These are phyloP conservation scores for Erannis defoliaria DNA, from an alignment of 2,888 invertebrate species.

Conservation along the genomic window DNA sequence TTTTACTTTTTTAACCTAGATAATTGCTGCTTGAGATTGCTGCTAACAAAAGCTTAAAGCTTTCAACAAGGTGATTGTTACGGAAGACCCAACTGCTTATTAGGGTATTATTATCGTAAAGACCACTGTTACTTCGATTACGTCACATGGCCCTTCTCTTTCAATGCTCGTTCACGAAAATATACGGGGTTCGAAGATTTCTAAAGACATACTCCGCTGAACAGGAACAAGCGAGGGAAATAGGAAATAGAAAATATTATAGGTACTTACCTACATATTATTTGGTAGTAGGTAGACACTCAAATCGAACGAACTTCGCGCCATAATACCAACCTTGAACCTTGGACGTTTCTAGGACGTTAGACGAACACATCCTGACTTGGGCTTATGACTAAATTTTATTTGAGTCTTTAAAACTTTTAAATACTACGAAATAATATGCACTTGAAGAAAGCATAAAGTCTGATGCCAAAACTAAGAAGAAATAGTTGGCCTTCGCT, in stretches of 20 bases:
- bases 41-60: slow-evolving; percentile 1
- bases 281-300: no score
- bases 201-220: not conserved
- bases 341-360: no score
- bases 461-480: no score
- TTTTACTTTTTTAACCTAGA: not conserved
- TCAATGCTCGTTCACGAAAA: slow-evolving; percentile 8
- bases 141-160: slow-evolving; percentile 1
- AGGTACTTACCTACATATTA: no score
- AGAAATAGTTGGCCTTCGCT: slow-evolving; percentile 40
- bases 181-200: not conserved
- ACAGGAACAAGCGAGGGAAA: not conserved
- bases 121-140: slow-evolving; percentile 4
- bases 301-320: no score
- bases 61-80: not conserved
- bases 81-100: slow-evolving; percentile 1
- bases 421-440: no score
- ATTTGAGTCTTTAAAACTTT: no score
- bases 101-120: slow-evolving; percentile 6
- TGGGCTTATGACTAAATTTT: no score
- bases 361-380: no score
- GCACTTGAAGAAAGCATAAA: no score
- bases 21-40: not conserved
- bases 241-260: not conserved
- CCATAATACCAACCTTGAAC: no score